These are phyloP conservation scores for Nymphalis urticae DNA, from an alignment of 2,888 invertebrate species.

Conservation along the genomic window DNA sequence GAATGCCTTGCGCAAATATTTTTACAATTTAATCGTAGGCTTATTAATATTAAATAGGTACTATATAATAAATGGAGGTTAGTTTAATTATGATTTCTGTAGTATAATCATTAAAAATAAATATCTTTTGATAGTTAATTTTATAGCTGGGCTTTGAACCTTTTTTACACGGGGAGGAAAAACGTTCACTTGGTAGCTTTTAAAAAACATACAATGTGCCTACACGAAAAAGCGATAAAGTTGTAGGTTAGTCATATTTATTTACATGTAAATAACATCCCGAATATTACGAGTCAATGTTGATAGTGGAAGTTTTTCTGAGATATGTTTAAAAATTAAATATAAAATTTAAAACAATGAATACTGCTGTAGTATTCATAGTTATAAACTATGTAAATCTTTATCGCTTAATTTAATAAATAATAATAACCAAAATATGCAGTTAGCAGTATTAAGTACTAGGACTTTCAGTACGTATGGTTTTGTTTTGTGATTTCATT, in stretches of 20 bases:
- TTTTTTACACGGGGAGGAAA: slow-evolving; percentile 63
- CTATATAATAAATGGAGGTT: slow-evolving; percentile 64
- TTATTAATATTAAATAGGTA: slow-evolving; percentile 7
- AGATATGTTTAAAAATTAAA: too few relatives aligned
- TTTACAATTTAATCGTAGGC: slow-evolving; percentile 20
- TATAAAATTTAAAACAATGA: too few relatives aligned
- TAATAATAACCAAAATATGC: too few relatives aligned
- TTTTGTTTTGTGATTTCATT: too few relatives aligned
- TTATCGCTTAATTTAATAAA: too few relatives aligned
- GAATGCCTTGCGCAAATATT: slow-evolving; percentile 30
- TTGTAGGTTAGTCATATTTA: slow-evolving; percentile 41
- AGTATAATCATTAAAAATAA: background rate
- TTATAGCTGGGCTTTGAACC: slow-evolving; percentile 55
- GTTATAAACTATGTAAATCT: too few relatives aligned
- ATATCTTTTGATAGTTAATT: background rate
- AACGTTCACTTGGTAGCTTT: slow-evolving; percentile 51
- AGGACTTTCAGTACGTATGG: too few relatives aligned
- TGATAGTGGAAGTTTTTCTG: too few relatives aligned
- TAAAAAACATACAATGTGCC: slow-evolving; percentile 51
- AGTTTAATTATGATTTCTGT: slow-evolving; percentile 9
- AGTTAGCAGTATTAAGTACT: too few relatives aligned
- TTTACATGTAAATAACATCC: too few relatives aligned
- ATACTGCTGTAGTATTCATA: too few relatives aligned
- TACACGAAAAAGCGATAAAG: slow-evolving; percentile 59
- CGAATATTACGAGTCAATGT: too few relatives aligned